phyloP scores from a whole-genome alignment of 2,113 vertebrate species.

The Melanerpes formicivorus region DNA sequence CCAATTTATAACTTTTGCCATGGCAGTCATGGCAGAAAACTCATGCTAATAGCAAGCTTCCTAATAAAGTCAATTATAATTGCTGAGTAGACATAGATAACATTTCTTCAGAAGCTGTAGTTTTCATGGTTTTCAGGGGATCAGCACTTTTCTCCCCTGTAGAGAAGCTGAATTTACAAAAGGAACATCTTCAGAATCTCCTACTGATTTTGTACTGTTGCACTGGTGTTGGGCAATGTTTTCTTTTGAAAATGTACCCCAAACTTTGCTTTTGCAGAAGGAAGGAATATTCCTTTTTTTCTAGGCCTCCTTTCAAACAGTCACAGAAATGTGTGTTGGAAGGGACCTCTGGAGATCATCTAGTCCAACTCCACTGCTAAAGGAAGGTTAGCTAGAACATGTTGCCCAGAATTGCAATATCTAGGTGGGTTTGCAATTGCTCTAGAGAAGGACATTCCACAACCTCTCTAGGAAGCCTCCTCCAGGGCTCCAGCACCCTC shows the following conservation, averaged over 20 bases:
- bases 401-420: too few relatives aligned
- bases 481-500: too few relatives aligned
- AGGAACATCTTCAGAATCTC: background rate
- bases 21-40: conserved; percentile 22
- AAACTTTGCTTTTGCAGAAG: background rate
- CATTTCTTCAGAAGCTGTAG: background rate
- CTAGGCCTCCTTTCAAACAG: background rate
- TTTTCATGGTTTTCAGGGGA: background rate
- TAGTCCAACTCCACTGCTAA: too few relatives aligned
- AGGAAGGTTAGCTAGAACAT: too few relatives aligned
- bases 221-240: background rate
- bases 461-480: too few relatives aligned
- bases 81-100: background rate
- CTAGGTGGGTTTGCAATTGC: too few relatives aligned
- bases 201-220: background rate
- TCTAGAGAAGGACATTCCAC: too few relatives aligned
- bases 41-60: conserved; percentile 21
- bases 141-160: conserved; percentile 13
- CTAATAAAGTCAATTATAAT: background rate
- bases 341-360: too few relatives aligned
- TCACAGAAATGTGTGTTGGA: too few relatives aligned
- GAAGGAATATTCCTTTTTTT: background rate
- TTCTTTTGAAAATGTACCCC: background rate
- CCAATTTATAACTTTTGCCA: conserved; percentile 23
- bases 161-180: background rate